Percentiles rank a stretch among this genome's conserved stretches.
These are phyloP conservation scores for Nemurella pictetii DNA, from an alignment of 2,888 invertebrate genomes.

Conservation along the genomic window DNA sequence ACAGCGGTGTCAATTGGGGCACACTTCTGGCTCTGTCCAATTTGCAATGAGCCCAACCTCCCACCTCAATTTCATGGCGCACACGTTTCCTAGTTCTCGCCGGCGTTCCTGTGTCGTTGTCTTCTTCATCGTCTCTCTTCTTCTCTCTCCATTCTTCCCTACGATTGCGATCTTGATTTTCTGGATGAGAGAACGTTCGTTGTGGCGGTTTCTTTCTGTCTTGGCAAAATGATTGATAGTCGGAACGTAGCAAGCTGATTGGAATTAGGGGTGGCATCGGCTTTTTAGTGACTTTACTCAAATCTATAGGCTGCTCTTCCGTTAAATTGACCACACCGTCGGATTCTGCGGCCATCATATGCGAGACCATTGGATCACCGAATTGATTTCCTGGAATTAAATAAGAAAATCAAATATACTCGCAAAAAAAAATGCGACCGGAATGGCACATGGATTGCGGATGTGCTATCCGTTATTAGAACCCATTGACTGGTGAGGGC, in stretches of 20 bases:
- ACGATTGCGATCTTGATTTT: neutral
- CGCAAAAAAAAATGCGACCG: neutral
- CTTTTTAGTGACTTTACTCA: constrained; percentile 37
- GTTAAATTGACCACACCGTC: constrained; percentile 36
- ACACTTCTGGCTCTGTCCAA: constrained; percentile 41
- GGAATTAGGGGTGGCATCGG: constrained; percentile 41
- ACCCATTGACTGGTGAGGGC: neutral
- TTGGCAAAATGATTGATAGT: constrained; percentile 21
- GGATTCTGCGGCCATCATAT: constrained; percentile 39
- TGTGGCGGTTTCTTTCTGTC: neutral
- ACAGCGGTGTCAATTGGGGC: constrained; percentile 38
- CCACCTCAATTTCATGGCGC: constrained; percentile 30
- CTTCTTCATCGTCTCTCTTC: constrained; percentile 23
- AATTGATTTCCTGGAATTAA: neutral
- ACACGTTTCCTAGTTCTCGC: constrained; percentile 34
- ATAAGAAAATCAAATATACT: neutral
- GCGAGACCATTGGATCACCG: constrained; percentile 21
- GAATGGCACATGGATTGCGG: neutral
- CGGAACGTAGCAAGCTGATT: constrained; percentile 36
- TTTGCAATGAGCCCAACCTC: constrained; percentile 19
- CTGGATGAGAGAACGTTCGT: neutral
- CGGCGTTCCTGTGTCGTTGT: constrained; percentile 14
- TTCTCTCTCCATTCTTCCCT: constrained; percentile 9
- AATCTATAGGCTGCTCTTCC: constrained; percentile 41
- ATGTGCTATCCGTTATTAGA: neutral